Base-by-base conservation (phyloP, 2,888 invertebrate species). In the Callimorpha dominula region DNA sequence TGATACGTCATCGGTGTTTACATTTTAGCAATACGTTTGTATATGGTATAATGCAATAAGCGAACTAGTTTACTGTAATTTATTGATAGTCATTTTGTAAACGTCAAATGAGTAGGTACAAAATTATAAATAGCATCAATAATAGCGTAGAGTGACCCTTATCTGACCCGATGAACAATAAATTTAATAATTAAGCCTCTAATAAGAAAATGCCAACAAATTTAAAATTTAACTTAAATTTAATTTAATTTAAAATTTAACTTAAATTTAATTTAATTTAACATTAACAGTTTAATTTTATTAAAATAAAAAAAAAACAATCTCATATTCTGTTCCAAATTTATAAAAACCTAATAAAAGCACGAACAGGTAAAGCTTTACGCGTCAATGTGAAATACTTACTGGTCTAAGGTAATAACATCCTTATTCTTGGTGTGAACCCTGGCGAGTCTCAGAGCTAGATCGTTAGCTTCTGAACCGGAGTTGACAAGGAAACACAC, bases 401-500 rank as follows among this genome's bases (percentile, higher is more conserved):
- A 99, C 99, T 99, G 99, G 95, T 99, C 99, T 72, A 99, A 95
- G 0, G 99, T 98, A 86, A 99, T 98, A 82, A 99, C 96, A 91
- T 99, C 99, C 85, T 97, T 97, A 79, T 98, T 97, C 86, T 98
- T 97, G 1, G 99, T 99, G 91, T 99, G 98, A 71, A 98, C 97
- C 77, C 97, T 96, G 0, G 99, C 99, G 77, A 99, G 95, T 75
- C 99, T 97, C 62, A 99, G 92, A 0, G 99, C 99, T 84, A 99
- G 96, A 95, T 99, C 99, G 92, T 99, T 99, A 12, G 99, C 99
- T 95, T 99, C 99, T 9, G 99, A 99, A 14, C 99, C 99, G 0
- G 99, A 99, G 94, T 99, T 99, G 72, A 99, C 99, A 90, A 99
- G 98, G 95, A 98, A 99, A 88, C 99, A 99, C 7, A 99, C 98